phyloP scores from a whole-genome alignment of 1,140 invertebrate species.

The Pseudomyrmex flavicornis region DNA sequence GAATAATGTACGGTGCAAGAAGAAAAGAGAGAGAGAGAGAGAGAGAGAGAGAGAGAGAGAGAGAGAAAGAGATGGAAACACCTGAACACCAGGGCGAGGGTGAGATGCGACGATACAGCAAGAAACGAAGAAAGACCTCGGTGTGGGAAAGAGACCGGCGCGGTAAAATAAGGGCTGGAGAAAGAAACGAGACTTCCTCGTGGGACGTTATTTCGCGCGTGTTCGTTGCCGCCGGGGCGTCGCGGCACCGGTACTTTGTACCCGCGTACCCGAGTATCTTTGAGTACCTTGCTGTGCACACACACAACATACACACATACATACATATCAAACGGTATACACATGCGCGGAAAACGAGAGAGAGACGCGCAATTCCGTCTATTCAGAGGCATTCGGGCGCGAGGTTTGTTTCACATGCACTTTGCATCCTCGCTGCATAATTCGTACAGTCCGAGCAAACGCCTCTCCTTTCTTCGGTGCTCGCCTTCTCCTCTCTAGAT shows the following conservation, averaged over 20 bases:
- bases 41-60: constrained; percentile 26
- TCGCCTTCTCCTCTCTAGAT: constrained; percentile 32
- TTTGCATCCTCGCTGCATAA: constrained; percentile 78
- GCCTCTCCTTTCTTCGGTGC: not conserved
- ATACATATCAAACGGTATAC: not conserved
- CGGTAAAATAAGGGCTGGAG: not conserved
- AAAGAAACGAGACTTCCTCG: constrained; percentile 61
- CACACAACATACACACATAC: not conserved
- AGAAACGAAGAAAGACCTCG: not conserved
- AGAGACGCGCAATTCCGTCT: constrained; percentile 71
- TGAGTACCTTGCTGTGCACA: constrained; percentile 19
- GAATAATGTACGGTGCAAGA: constrained; percentile 63
- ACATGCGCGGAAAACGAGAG: not conserved
- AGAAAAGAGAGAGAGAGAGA: constrained; percentile 13
- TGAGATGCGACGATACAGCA: constrained; percentile 8
- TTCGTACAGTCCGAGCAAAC: constrained; percentile 70
- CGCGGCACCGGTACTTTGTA: constrained; percentile 31
- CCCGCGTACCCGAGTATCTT: constrained; percentile 26
- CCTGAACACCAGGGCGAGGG: not conserved
- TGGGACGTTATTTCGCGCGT: constrained; percentile 64
- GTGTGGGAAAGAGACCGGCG: not conserved
- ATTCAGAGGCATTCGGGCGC: constrained; percentile 74
- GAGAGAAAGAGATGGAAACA: not conserved
- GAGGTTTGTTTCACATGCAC: constrained; percentile 78
- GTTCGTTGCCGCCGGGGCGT: constrained; percentile 14